Evolutionary conservation across 2,113 vertebrate species (phyloP).

Genomic region (Gila orcuttii): DNA sequence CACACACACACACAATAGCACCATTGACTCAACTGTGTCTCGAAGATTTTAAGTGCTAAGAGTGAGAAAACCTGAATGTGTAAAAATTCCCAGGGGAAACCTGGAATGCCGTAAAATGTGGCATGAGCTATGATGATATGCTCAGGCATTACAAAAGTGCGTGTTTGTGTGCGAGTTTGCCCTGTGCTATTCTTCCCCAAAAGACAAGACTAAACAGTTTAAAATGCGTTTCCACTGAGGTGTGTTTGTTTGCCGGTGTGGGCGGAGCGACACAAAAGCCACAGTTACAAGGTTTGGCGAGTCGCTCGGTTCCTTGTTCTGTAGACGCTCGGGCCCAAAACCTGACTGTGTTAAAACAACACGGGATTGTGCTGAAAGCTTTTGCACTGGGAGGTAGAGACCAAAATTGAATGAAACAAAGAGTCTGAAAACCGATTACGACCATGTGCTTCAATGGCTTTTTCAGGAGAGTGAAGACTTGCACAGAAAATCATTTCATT

Average conservation of each 20-base stretch:
- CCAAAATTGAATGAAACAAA: constrained; percentile 28
- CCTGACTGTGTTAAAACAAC: constrained; percentile 8
- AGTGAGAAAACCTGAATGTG: constrained; percentile 45
- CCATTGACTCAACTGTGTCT: constrained; percentile 78
- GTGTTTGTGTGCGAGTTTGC: background rate
- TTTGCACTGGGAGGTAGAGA: background rate
- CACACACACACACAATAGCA: constrained; percentile 63
- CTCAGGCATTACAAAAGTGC: constrained; percentile 26
- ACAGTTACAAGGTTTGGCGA: constrained; percentile 33
- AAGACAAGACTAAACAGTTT: constrained; percentile 56
- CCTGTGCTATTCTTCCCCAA: constrained; percentile 21
- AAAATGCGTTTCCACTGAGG: constrained; percentile 39
- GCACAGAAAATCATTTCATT: constrained; percentile 26
- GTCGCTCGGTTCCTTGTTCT: background rate
- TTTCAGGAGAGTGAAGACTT: constrained; percentile 1
- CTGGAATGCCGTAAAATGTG: constrained; percentile 19
- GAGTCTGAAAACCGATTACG: constrained; percentile 23
- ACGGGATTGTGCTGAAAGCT: background rate
- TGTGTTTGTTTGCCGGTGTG: constrained; percentile 30
- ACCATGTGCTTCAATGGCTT: background rate
- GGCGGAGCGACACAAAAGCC: constrained; percentile 27
- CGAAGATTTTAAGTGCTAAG: constrained; percentile 50
- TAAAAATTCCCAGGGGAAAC: background rate
- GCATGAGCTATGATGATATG: background rate
- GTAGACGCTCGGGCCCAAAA: background rate